phyloP scores from a whole-genome alignment of 1,140 invertebrate genomes.

The Polypedilum pembai region DNA sequence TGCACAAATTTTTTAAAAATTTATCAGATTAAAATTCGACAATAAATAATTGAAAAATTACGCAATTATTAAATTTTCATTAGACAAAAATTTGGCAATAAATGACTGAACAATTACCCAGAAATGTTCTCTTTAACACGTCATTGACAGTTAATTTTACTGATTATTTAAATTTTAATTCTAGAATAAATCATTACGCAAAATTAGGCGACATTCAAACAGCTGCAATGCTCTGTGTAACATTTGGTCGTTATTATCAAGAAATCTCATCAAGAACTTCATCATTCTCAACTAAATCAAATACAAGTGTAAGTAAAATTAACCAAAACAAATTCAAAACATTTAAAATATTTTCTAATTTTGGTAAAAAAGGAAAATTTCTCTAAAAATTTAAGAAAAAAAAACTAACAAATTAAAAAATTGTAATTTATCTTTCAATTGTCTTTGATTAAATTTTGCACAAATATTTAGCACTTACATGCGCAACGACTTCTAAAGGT shows the following conservation, averaged over 20 bases:
- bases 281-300: slow-evolving; percentile 25
- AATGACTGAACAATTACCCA: no score
- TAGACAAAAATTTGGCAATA: no score
- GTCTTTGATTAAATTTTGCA: not conserved
- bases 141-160: not conserved
- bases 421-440: no score
- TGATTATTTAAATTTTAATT: slow-evolving; percentile 35
- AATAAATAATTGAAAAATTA: no score
- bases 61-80: no score
- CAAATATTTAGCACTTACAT: slow-evolving; percentile 30
- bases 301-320: slow-evolving; percentile 29
- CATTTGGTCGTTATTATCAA: slow-evolving; percentile 55
- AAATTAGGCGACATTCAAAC: slow-evolving; percentile 81
- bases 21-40: no score
- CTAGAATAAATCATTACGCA: slow-evolving; percentile 70
- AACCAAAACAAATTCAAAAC: slow-evolving; percentile 1
- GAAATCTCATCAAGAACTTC: slow-evolving; percentile 29
- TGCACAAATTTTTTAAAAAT: no score
- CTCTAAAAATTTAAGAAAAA: no score
- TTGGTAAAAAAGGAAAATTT: no score
- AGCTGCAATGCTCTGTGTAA: slow-evolving; percentile 83
- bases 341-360: no score
- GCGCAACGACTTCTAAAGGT: slow-evolving; percentile 41
- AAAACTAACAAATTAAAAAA: not conserved
- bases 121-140: no score